Evolutionary conservation across 1,140 invertebrate species (phyloP).

Genomic region (Panulirus ornatus): DNA sequence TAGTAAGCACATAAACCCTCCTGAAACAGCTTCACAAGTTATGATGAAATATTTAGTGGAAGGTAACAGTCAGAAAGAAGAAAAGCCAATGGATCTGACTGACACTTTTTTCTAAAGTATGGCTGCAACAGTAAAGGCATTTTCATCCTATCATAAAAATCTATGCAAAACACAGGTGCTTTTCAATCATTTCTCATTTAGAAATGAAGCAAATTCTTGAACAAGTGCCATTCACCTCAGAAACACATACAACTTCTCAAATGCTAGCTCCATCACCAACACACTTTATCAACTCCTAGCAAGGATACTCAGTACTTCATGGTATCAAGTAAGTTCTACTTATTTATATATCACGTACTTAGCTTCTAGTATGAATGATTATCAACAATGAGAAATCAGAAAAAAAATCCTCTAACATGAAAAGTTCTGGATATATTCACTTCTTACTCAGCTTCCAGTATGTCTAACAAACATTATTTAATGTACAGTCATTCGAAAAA

Average conservation of each 20-base stretch:
- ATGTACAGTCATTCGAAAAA: neutral
- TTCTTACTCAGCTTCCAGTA: neutral
- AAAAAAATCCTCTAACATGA: neutral
- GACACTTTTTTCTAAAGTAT: conserved; percentile 31
- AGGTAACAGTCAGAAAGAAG: conserved; percentile 25
- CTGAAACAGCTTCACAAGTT: conserved; percentile 40
- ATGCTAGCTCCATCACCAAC: conserved; percentile 9
- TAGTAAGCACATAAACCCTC: conserved; percentile 37
- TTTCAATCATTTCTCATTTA: conserved; percentile 32
- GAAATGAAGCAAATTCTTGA: conserved; percentile 30
- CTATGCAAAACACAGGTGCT: conserved; percentile 42
- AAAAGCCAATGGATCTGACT: conserved; percentile 8
- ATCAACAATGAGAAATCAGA: neutral
- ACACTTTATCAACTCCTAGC: conserved; percentile 18
- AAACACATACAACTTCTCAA: neutral
- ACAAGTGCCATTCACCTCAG: too few relatives aligned
- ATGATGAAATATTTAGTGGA: conserved; percentile 42
- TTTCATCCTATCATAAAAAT: conserved; percentile 40
- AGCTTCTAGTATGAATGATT: conserved; percentile 5
- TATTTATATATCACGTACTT: neutral
- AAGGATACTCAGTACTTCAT: conserved; percentile 22
- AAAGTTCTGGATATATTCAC: neutral
- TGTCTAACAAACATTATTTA: neutral
- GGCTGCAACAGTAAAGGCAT: conserved; percentile 29
- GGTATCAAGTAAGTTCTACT: conserved; percentile 24